phyloP scores from a whole-genome alignment of 1,140 invertebrate species.

The Papilio helenus region DNA sequence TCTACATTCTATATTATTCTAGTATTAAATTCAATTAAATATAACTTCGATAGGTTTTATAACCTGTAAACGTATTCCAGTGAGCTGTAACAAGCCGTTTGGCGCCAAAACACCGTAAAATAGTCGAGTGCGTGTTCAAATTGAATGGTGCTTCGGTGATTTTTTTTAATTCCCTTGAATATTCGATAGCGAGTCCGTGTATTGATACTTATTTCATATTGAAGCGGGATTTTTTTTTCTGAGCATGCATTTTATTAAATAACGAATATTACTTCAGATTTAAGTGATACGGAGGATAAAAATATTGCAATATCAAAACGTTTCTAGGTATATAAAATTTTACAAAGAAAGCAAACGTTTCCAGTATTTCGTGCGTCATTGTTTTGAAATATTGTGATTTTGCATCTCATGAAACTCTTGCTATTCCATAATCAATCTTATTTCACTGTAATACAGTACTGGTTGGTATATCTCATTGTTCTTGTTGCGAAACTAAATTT shows the following conservation, averaged over 20 bases:
- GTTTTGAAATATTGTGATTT: neutral
- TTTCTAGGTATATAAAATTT: neutral
- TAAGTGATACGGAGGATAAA: neutral
- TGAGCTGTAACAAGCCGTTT: conserved; percentile 15
- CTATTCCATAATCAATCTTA: neutral
- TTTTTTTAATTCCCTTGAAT: conserved; percentile 5
- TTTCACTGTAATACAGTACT: neutral
- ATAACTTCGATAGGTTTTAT: conserved; percentile 5
- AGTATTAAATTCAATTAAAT: neutral
- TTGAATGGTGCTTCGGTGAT: neutral
- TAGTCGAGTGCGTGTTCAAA: conserved; percentile 2
- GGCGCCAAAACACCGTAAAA: conserved; percentile 22
- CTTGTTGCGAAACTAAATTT: conserved; percentile 27
- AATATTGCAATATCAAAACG: neutral
- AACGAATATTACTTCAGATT: neutral
- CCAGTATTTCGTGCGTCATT: neutral
- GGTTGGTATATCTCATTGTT: neutral
- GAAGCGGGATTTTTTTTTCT: neutral
- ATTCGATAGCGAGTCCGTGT: conserved; percentile 16
- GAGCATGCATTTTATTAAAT: neutral
- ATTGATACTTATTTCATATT: conserved; percentile 7
- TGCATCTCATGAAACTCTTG: neutral
- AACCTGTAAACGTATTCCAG: conserved; percentile 3
- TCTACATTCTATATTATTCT: neutral
- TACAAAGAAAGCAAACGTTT: neutral